Percentiles rank a stretch among this genome's conserved stretches.
These are phyloP conservation scores for Lanistes nyassanus DNA, from an alignment of 1,140 invertebrate genomes.

Conservation along the genomic window DNA sequence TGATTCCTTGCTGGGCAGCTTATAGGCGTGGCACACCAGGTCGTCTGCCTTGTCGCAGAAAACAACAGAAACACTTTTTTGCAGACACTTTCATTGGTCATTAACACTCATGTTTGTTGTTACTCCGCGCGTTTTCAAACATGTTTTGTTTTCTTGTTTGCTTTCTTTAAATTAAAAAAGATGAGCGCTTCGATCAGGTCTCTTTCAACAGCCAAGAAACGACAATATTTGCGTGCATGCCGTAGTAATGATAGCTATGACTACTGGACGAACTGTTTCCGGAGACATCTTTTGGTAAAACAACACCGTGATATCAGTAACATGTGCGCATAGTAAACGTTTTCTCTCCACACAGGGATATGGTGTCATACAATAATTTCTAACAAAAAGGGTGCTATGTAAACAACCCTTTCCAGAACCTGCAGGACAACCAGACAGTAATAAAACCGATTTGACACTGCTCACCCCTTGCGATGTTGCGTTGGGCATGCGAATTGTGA, in stretches of 20 bases:
- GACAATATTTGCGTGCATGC: too few species aligned
- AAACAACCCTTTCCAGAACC: too few species aligned
- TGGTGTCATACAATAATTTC: not conserved
- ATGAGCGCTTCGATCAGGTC: too few species aligned
- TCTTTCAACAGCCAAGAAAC: too few species aligned
- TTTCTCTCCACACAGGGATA: not conserved
- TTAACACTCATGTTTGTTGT: not conserved
- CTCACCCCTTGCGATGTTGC: not conserved
- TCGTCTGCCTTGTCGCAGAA: not conserved
- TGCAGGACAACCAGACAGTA: not conserved
- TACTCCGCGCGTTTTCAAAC: too few species aligned
- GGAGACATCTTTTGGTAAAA: too few species aligned
- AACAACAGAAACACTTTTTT: not conserved
- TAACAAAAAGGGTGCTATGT: not conserved
- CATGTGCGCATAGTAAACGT: too few species aligned
- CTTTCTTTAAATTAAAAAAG: too few species aligned
- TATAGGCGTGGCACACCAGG: not conserved
- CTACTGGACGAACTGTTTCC: too few species aligned
- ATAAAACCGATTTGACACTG: not conserved
- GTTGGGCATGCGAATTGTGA: not conserved
- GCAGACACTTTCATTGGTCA: not conserved
- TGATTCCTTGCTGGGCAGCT: not conserved
- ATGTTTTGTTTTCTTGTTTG: too few species aligned
- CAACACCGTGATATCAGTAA: too few species aligned
- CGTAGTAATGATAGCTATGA: too few species aligned